These are phyloP conservation scores for Eupeodes latifasciatus DNA, from an alignment of 2,888 invertebrate species.

Conservation along the genomic window DNA sequence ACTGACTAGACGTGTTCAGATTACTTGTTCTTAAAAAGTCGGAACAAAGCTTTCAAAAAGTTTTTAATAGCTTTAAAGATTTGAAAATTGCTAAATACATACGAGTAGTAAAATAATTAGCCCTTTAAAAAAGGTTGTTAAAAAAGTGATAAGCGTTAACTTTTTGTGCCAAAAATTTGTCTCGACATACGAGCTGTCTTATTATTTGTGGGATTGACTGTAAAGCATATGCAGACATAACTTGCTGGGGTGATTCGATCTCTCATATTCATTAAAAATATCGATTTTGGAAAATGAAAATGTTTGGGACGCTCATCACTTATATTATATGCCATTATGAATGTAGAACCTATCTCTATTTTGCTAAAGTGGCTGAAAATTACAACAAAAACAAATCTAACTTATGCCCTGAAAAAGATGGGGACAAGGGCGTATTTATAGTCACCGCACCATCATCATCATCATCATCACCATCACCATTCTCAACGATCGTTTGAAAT, in stretches of 20 bases:
- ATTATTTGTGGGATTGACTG: background rate
- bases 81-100: too few relatives aligned
- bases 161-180: too few relatives aligned
- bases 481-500: slow-evolving; percentile 58
- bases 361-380: background rate
- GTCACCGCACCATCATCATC: slow-evolving; percentile 29
- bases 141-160: too few relatives aligned
- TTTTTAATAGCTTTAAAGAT: too few relatives aligned
- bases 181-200: background rate
- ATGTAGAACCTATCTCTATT: too few relatives aligned
- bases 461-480: background rate
- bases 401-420: background rate
- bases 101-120: too few relatives aligned
- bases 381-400: slow-evolving; percentile 22
- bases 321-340: background rate
- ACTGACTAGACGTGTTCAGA: too few relatives aligned
- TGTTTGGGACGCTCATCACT: slow-evolving; percentile 70
- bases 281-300: slow-evolving; percentile 70
- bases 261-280: slow-evolving; percentile 67
- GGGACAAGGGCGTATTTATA: slow-evolving; percentile 37
- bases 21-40: too few relatives aligned
- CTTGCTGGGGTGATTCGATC: background rate
- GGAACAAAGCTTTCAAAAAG: too few relatives aligned
- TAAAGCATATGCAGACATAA: background rate
- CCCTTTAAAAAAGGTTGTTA: too few relatives aligned